A percentile compares a stretch with the other conserved stretches of the same genome.
Conservation (phyloP, 1,140 invertebrate species). For the Mamestra configurata region DNA sequence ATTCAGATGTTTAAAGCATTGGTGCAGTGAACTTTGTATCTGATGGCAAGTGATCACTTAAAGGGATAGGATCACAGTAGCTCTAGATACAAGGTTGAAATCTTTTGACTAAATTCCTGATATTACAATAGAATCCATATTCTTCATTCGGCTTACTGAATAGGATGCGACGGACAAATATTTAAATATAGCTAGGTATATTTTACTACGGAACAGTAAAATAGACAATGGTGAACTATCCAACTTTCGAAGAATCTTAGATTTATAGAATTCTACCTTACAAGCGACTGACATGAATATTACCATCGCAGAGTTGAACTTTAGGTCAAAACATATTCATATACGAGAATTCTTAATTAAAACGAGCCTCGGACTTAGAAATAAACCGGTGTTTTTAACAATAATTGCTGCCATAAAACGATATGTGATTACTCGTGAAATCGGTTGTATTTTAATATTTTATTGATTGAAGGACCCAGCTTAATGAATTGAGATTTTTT, state of each 20-base stretch:
- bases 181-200: too few relatives aligned
- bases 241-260: not conserved
- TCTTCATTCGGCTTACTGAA: too few relatives aligned
- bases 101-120: too few relatives aligned
- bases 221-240: not conserved
- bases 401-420: slow-evolving; percentile 61
- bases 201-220: too few relatives aligned
- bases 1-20: too few relatives aligned
- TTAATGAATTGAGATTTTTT: slow-evolving; percentile 12
- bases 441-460: slow-evolving; percentile 39
- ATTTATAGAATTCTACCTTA: not conserved
- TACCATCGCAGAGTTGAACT: not conserved
- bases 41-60: too few relatives aligned
- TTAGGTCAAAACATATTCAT: not conserved
- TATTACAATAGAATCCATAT: too few relatives aligned
- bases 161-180: too few relatives aligned
- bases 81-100: too few relatives aligned
- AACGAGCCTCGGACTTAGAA: slow-evolving; percentile 42
- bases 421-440: slow-evolving; percentile 55
- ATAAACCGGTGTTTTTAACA: slow-evolving; percentile 53
- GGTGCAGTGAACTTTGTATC: too few relatives aligned
- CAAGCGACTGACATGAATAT: not conserved
- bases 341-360: slow-evolving; percentile 39
- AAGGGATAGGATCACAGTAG: too few relatives aligned
- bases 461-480: slow-evolving; percentile 38